Conservation (phyloP, 1,140 invertebrate genomes). For the Pseudachorutes palmiensis region DNA sequence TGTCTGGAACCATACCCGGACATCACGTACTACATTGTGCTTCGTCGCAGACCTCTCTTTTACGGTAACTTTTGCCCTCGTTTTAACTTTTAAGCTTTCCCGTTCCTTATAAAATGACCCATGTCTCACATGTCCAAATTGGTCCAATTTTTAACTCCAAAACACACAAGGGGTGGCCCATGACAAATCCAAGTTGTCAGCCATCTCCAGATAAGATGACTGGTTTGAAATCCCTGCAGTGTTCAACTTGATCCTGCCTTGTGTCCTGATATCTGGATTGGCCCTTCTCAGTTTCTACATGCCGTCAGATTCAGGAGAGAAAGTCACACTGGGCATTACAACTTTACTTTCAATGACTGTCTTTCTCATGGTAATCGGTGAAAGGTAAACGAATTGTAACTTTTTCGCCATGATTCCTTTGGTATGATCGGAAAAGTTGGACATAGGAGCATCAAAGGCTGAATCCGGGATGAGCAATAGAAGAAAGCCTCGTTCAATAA, state of each 20-base stretch:
- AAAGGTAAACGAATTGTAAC: conserved; percentile 38
- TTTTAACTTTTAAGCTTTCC: neutral
- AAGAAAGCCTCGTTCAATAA: neutral
- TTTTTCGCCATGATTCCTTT: too few species aligned
- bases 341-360: conserved; percentile 57
- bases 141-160: too few species aligned
- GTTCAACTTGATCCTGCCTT: conserved; percentile 53
- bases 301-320: conserved; percentile 51
- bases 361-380: conserved; percentile 56
- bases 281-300: conserved; percentile 53
- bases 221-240: conserved; percentile 35
- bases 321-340: conserved; percentile 51
- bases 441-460: too few species aligned
- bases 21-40: conserved; percentile 48
- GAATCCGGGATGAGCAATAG: neutral
- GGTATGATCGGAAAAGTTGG: too few species aligned
- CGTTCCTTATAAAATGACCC: neutral
- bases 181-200: conserved; percentile 3
- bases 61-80: conserved; percentile 42
- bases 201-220: neutral
- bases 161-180: too few species aligned
- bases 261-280: conserved; percentile 51
- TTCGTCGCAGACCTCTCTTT: conserved; percentile 51
- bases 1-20: conserved; percentile 52
- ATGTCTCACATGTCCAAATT: neutral